These are phyloP conservation scores for Pseudomugil tenellus DNA, from an alignment of 2,797 vertebrate genomes.

Conservation along the genomic window DNA sequence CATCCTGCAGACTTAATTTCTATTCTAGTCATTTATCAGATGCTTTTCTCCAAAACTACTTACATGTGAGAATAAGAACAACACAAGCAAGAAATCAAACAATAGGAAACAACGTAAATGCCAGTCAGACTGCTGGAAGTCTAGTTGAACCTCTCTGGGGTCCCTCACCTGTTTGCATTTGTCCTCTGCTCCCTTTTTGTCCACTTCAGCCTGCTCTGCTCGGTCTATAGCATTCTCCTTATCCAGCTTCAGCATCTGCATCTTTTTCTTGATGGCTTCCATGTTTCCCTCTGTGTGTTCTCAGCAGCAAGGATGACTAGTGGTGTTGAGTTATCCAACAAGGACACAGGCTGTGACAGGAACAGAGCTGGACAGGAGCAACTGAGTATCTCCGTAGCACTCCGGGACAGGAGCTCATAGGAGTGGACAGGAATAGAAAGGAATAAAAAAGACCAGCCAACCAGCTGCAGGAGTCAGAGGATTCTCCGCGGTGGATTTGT, in stretches of 20 bases:
- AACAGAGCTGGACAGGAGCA: slow-evolving; percentile 34
- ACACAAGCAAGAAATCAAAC: too few species aligned
- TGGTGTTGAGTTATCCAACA: slow-evolving; percentile 19
- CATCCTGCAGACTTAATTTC: too few species aligned
- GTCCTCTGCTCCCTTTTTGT: slow-evolving; percentile 91
- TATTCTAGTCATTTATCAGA: too few species aligned
- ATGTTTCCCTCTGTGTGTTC: slow-evolving; percentile 73
- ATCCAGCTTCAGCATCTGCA: slow-evolving; percentile 98
- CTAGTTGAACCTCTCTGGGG: too few species aligned
- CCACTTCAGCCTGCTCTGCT: slow-evolving; percentile 91
- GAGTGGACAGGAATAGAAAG: too few species aligned
- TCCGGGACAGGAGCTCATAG: slow-evolving; percentile 35
- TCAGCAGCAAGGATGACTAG: slow-evolving; percentile 23
- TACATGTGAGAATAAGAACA: too few species aligned
- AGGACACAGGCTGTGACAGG: slow-evolving; percentile 1
- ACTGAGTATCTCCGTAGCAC: slow-evolving; percentile 13
- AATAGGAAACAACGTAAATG: too few species aligned
- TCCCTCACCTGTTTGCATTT: slow-evolving; percentile 91
- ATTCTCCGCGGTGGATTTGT: slow-evolving; percentile 36
- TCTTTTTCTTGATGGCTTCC: slow-evolving; percentile 99
- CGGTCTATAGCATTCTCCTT: slow-evolving; percentile 96
- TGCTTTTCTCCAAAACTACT: too few species aligned
- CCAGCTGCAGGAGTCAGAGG: slow-evolving; percentile 52
- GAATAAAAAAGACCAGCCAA: not conserved
- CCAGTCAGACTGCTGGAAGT: too few species aligned